phyloP scores from a whole-genome alignment of 2,113 vertebrate genomes.

The Cynoglossus semilaevis region DNA sequence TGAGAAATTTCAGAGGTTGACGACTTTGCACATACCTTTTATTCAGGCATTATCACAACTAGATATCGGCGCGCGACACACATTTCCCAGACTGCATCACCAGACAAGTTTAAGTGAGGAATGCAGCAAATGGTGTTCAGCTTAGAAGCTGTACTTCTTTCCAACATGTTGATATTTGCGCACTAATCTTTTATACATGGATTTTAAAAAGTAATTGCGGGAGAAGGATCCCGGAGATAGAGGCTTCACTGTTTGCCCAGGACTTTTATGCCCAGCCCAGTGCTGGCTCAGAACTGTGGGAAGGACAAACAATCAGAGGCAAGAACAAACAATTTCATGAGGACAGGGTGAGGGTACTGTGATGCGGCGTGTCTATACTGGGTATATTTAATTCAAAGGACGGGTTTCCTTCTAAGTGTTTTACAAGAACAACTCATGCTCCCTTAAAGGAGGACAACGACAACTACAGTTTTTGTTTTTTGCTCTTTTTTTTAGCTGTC shows the following conservation, averaged over 20 bases:
- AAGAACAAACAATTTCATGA: slow-evolving; percentile 49
- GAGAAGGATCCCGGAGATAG: slow-evolving; percentile 20
- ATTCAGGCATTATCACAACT: slow-evolving; percentile 4
- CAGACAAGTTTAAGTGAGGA: slow-evolving; percentile 12
- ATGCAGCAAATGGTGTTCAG: slow-evolving; percentile 12
- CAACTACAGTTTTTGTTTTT: no score
- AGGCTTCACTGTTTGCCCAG: slow-evolving; percentile 31
- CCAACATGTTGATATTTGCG: slow-evolving; percentile 34
- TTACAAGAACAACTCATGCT: slow-evolving; percentile 36
- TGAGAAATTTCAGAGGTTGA: slow-evolving; percentile 9
- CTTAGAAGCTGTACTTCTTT: background rate
- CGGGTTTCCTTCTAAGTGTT: slow-evolving; percentile 46
- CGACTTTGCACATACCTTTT: background rate
- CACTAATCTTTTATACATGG: slow-evolving; percentile 39
- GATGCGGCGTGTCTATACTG: slow-evolving; percentile 48
- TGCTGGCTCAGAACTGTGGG: slow-evolving; percentile 27
- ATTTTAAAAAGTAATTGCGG: slow-evolving; percentile 21
- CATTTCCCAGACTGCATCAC: slow-evolving; percentile 4
- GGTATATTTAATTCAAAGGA: slow-evolving; percentile 39
- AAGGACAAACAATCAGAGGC: slow-evolving; percentile 47
- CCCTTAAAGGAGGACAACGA: no score
- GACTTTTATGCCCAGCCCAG: slow-evolving; percentile 23
- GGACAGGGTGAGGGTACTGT: slow-evolving; percentile 39
- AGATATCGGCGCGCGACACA: background rate
- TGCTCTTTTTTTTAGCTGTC: slow-evolving; percentile 4